Base-by-base conservation (phyloP, 2,888 invertebrate species). In the Aplocera efformata region DNA sequence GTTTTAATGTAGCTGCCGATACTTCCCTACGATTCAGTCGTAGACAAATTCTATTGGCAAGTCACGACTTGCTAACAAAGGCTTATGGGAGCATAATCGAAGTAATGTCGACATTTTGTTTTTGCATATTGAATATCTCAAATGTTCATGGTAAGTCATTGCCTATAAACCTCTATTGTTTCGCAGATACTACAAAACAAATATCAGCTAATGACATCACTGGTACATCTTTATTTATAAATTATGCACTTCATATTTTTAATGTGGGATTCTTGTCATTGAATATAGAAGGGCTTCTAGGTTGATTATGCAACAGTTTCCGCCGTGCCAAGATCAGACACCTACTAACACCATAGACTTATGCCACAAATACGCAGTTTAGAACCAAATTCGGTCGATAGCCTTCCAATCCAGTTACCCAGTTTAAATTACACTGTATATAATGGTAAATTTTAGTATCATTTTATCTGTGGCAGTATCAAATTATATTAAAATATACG, bases 271-370 rank as follows among this genome's bases (percentile, higher is more conserved):
- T 37, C 36, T 57, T n/a, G 59, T 57, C 59, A 65, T 64, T 61
- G 65, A 66, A 69, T 67, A 65, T 72, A 70, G 71, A 75, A 77
- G 75, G 76, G 74, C 71, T 62, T 53, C 36, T 33, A 34, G 44
- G 47, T 40, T 25, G 33, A 57, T 76, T 81, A 71, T 75, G 73
- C 73, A 80, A 82, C 64, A 62, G 59, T 57, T 39, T 53, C 48
- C 51, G 53, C 53, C 57, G 61, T 70, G 76, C 80, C 83, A 82
- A 81, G 80, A 71, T 76, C 75, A 73, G 52, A 55, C 77, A 72
- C 82, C 85, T 72, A 45, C 45, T 13, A 79, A 83, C 56, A 58
- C 67, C 64, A 64, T 68, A 75, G 70, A 68, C 53, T n/a, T n/a
- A n/a, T n/a, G n/a, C n/a, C n/a, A n/a, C n/a, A n/a, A n/a, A n/a